Evolutionary conservation across 2,888 invertebrate species (phyloP), one percentile per base, ranked within the genome.

Genomic region (Atrina japonica): DNA sequence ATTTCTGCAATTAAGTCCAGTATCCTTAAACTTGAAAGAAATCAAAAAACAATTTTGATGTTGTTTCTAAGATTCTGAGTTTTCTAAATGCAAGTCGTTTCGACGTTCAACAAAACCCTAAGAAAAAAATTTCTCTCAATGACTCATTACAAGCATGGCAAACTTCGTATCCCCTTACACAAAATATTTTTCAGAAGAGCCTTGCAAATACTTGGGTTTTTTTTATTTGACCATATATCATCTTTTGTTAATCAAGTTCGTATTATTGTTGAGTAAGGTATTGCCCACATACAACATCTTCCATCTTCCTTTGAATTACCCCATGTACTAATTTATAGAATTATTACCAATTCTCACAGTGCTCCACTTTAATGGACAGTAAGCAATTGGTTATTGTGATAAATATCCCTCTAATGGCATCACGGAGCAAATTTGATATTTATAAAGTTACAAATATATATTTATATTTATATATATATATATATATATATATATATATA

Each of bases 1-100:
- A 5, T 35, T 11, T 35, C 35, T 14, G 14, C 35, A 25, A 43
- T 64, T 18, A 23, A 35, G n/a, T 25, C 18, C 11, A 53, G 35
- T 40, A 25, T 49, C 1, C 27, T 27, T 2, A 11, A 41, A n/a
- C 16, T 64, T 9, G 53, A 21, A 2, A 16, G 35, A 27, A 64
- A 64, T 43, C 64, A 64, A 53, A 43, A 52, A 23, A 18, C 52
- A 27, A 43, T 64, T 43, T 52, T 7, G 43, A 64, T 43, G 29
- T 64, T 41, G 9, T 64, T 5, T 1, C 23, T 6, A 43, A 53
- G 6, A 53, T 18, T 40, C 14, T 64, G 9, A 41, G 43, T 3
- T 53, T 64, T 23, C 41, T 64, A 18, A 53, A 64, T 43, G 29
- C 41, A n/a, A 50, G 53, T 7, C 35, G 64, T 11, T 14, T 41